These are phyloP conservation scores for Cryptoblepharus egeriae DNA, from an alignment of 2,797 vertebrate genomes.

Conservation along the genomic window DNA sequence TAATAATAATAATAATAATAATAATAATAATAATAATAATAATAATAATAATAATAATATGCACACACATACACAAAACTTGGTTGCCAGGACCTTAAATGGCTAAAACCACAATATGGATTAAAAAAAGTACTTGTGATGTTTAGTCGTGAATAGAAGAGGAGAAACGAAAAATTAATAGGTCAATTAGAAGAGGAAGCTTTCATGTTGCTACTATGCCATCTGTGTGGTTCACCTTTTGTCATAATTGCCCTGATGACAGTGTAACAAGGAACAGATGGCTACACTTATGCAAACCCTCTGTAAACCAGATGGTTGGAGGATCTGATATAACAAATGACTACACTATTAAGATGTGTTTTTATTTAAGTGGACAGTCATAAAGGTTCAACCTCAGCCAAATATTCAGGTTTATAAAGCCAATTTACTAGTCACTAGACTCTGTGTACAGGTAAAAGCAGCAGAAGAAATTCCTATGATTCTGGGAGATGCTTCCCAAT, in stretches of 20 bases:
- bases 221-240: conserved; percentile 40
- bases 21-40: too few relatives aligned
- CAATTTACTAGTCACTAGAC: background rate
- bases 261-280: conserved; percentile 63
- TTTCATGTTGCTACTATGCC: conserved; percentile 13
- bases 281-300: conserved; percentile 29
- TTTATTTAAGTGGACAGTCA: background rate
- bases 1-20: too few relatives aligned
- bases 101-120: background rate
- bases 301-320: conserved; percentile 52
- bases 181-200: conserved; percentile 9
- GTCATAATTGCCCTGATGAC: conserved; percentile 60
- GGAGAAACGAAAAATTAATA: background rate
- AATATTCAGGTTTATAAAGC: background rate
- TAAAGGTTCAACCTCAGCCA: background rate
- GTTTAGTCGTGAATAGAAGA: background rate
- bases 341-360: conserved; percentile 10
- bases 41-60: too few relatives aligned
- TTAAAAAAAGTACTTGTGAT: background rate
- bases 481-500: background rate
- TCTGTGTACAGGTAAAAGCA: background rate
- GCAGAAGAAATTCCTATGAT: background rate
- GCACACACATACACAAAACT: too few relatives aligned
- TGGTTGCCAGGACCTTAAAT: background rate
- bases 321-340: conserved; percentile 39